These are phyloP conservation scores for Phymatocera aterrima DNA, from an alignment of 2,888 invertebrate species.

Conservation along the genomic window DNA sequence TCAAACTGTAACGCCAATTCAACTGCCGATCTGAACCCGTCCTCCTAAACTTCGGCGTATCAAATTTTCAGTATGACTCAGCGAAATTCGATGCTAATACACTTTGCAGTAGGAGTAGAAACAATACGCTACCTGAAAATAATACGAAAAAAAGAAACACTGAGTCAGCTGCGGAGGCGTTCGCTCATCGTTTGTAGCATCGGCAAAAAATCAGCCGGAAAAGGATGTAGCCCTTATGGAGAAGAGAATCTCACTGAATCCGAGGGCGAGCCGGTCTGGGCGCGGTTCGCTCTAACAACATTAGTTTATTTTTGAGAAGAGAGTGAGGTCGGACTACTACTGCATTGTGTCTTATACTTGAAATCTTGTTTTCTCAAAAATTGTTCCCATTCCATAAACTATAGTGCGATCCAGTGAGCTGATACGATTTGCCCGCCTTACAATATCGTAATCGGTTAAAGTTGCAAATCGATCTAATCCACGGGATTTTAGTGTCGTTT, in stretches of 20 bases:
- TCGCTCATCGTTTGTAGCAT: not conserved
- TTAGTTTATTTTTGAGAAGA: not conserved
- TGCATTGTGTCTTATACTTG: not conserved
- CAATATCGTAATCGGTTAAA: constrained; percentile 4
- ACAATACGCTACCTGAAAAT: not conserved
- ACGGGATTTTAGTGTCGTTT: not conserved
- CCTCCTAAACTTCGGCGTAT: not conserved
- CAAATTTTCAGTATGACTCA: not conserved
- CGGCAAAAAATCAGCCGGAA: not conserved
- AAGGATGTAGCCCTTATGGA: not conserved
- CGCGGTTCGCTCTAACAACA: constrained; percentile 26
- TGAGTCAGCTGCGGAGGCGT: not conserved
- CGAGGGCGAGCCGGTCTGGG: constrained; percentile 39
- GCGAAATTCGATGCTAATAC: not conserved
- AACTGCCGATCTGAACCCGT: not conserved
- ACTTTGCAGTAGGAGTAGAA: not conserved
- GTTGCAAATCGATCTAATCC: not conserved
- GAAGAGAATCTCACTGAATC: not conserved
- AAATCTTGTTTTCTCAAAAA: not conserved
- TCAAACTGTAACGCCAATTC: not conserved
- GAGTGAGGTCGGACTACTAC: not conserved
- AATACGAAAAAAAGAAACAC: not conserved
- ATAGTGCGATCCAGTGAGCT: not conserved
- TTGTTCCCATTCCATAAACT: no score
- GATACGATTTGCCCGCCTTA: not conserved